Evolutionary conservation across 2,113 vertebrate species (phyloP).

Genomic region (Rhabdornis inornatus): DNA sequence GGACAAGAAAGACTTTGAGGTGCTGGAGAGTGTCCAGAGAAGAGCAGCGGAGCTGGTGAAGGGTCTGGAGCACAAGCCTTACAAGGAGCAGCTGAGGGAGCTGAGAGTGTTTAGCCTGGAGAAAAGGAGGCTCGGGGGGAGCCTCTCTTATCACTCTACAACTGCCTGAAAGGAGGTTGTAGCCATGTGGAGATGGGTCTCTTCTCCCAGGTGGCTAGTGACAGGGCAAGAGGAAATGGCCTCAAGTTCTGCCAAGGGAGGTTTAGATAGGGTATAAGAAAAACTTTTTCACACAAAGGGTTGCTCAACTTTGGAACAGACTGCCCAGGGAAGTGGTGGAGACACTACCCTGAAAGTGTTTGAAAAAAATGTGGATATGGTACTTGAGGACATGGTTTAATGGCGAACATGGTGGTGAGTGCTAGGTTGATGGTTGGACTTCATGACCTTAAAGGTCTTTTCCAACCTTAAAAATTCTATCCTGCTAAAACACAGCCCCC

Average conservation of each 20-base stretch:
- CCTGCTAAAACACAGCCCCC: background rate
- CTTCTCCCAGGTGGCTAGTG: background rate
- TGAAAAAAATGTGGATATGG: background rate
- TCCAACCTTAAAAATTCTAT: background rate
- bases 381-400: background rate
- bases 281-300: background rate
- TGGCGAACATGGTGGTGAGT: background rate
- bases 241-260: background rate
- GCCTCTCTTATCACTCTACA: background rate
- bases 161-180: background rate
- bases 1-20: background rate
- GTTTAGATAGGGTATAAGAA: background rate
- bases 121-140: background rate
- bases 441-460: background rate
- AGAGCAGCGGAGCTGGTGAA: fast-evolving
- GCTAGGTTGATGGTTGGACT: background rate
- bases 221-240: background rate
- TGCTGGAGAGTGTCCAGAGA: background rate
- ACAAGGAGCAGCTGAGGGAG: background rate
- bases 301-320: background rate
- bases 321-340: background rate
- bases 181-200: background rate
- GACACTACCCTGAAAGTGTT: background rate
- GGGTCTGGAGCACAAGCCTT: background rate
- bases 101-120: background rate